A percentile compares a stretch with the other conserved stretches of the same genome.
phyloP scores from a whole-genome alignment of 2,113 vertebrate species.

The Zapus hudsonius region DNA sequence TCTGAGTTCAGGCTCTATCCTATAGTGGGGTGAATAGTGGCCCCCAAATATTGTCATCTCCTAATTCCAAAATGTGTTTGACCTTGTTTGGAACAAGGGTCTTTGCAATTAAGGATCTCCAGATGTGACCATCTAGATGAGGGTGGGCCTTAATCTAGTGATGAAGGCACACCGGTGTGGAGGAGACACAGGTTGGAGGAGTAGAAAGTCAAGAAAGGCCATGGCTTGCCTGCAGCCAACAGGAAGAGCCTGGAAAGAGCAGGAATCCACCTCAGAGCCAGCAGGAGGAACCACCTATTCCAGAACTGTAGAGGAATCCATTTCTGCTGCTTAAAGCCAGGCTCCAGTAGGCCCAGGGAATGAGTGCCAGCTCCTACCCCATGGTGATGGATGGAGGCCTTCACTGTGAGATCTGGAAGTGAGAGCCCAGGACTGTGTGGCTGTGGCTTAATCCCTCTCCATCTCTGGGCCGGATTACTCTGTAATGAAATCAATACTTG shows the following conservation, averaged over 20 bases:
- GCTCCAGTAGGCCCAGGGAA: background rate
- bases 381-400: fast-evolving
- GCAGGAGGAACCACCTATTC: background rate
- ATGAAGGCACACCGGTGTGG: fast-evolving
- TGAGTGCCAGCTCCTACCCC: background rate
- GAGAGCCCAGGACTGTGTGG: background rate
- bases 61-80: background rate
- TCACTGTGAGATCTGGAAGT: background rate
- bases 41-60: background rate
- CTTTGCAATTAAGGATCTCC: background rate
- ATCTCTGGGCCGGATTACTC: background rate
- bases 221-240: background rate
- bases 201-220: too few species aligned
- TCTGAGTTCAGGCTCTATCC: background rate
- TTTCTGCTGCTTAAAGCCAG: background rate
- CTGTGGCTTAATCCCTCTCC: background rate
- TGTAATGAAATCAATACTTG: background rate
- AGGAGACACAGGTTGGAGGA: background rate
- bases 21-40: background rate
- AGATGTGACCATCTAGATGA: background rate
- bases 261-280: background rate
- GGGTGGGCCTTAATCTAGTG: background rate
- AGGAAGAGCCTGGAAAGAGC: background rate
- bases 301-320: background rate
- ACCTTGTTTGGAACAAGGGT: background rate